phyloP scores from a whole-genome alignment of 2,888 invertebrate genomes.

The Eristalis intricaria region DNA sequence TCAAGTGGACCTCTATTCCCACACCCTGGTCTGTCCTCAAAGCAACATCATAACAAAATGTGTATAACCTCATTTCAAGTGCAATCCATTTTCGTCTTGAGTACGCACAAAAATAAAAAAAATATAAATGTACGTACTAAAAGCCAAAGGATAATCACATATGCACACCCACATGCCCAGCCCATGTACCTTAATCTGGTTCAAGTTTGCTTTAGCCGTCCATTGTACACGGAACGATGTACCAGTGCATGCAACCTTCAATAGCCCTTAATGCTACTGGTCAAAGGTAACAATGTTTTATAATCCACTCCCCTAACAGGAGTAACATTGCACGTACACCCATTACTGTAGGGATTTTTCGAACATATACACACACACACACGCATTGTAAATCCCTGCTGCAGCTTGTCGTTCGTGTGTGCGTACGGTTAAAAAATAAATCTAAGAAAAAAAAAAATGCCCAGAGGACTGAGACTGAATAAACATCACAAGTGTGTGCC shows the following conservation, averaged over 20 bases:
- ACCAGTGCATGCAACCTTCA: background rate
- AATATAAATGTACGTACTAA: too few relatives aligned
- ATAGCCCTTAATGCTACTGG: background rate
- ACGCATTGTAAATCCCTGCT: constrained; percentile 15
- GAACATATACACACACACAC: background rate
- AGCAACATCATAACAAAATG: too few relatives aligned
- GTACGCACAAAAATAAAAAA: too few relatives aligned
- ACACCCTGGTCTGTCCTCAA: too few relatives aligned
- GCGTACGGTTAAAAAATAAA: background rate
- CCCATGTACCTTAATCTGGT: background rate
- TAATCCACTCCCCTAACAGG: background rate
- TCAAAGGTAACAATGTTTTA: constrained; percentile 2
- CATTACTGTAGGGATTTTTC: background rate
- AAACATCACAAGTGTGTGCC: constrained; percentile 53
- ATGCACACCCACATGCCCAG: too few relatives aligned
- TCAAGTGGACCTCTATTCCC: too few relatives aligned
- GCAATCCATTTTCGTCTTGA: too few relatives aligned
- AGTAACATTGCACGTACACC: background rate
- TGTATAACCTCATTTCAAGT: too few relatives aligned
- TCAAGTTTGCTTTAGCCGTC: background rate
- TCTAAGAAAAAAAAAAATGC: constrained; percentile 34
- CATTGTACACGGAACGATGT: background rate
- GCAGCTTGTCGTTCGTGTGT: constrained; percentile 8
- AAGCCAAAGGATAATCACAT: background rate
- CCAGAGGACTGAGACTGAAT: constrained; percentile 63